Evolutionary conservation across 1,140 invertebrate genomes (phyloP), one percentile per base, ranked within the genome.

Genomic region (Bombus pascuorum): DNA sequence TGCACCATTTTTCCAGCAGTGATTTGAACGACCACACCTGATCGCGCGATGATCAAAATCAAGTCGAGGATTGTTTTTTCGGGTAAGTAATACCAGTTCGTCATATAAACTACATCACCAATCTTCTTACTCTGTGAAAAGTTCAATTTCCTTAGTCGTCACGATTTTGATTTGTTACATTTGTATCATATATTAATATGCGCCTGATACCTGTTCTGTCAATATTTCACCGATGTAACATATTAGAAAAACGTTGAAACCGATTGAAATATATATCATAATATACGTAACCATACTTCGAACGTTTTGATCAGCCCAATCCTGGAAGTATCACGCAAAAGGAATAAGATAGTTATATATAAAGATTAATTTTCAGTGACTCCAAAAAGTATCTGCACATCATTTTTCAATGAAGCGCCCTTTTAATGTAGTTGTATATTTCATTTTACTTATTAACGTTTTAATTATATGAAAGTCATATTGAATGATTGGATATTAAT

Each of bases 151-250:
- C 1, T 12, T 5, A 15, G 8, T 34, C 28, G 1, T n/a, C 3
- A 13, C 32, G 1, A 32, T 28, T 32, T 22, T 53, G 32, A 18
- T 44, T 0, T 9, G 6, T 5, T 73, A 0, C 3, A 10, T 47
- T 18, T 22, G 3, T 34, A 4, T 37, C 2, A 12, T 5, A 15
- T n/a, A 9, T 28, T n/a, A 62, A 62, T 10, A 2, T 22, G 5
- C 5, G 47, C 5, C 5, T 53, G 4, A 6, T 92, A 93, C 92
- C 90, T 93, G 78, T 78, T 83, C 79, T 8, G 89, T 76, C 10
- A 93, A 72, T 73, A 85, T 71, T 88, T 93, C 92, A n/a, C 92
- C 91, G 37, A 91, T 87, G 37, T 91, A 92, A 81, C 92, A 93
- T 85, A 91, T 88, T 81, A 91, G 82, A 47, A 92, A 93, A 62